A percentile compares a stretch with the other conserved stretches of the same genome.
Conservation (phyloP, 2,888 invertebrate genomes). For the Gryllus longicercus region DNA sequence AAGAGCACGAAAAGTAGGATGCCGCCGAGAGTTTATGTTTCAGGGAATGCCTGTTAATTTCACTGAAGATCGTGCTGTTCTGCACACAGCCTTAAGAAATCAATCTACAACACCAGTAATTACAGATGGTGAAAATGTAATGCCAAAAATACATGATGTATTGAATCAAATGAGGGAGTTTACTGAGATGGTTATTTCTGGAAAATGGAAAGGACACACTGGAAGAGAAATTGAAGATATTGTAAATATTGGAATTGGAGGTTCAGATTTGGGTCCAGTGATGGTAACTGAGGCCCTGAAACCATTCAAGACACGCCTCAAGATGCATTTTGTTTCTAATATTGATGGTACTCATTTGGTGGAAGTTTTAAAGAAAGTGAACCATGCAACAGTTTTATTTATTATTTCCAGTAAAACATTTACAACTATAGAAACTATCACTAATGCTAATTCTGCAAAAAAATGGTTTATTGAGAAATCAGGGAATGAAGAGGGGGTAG, state of each 20-base stretch:
- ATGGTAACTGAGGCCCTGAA: constrained; percentile 99
- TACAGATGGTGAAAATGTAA: constrained; percentile 85
- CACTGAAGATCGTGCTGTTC: constrained; percentile 92
- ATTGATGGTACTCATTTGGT: constrained; percentile 98
- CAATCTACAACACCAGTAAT: constrained; percentile 71
- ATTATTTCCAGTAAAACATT: constrained; percentile 99
- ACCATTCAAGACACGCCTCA: constrained; percentile 81
- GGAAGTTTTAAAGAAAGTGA: constrained; percentile 82
- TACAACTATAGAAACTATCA: constrained; percentile 98
- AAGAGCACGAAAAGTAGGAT: constrained; percentile 72
- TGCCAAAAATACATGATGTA: constrained; percentile 87
- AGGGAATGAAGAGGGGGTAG: constrained; percentile 79
- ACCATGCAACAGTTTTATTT: constrained; percentile 92
- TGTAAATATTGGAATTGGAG: constrained; percentile 98
- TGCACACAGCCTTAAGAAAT: constrained; percentile 92
- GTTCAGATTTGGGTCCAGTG: constrained; percentile 96
- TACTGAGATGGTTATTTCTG: constrained; percentile 63
- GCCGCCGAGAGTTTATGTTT: constrained; percentile 88
- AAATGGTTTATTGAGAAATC: constrained; percentile 85
- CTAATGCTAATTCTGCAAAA: constrained; percentile 98
- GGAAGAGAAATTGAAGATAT: constrained; percentile 95
- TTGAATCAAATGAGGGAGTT: constrained; percentile 94
- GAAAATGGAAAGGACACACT: constrained; percentile 70
- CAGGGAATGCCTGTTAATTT: constrained; percentile 93
- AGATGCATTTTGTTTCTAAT: constrained; percentile 95